Evolutionary conservation across 2,888 invertebrate species (phyloP).

Genomic region (Nesidiocoris tenuis): DNA sequence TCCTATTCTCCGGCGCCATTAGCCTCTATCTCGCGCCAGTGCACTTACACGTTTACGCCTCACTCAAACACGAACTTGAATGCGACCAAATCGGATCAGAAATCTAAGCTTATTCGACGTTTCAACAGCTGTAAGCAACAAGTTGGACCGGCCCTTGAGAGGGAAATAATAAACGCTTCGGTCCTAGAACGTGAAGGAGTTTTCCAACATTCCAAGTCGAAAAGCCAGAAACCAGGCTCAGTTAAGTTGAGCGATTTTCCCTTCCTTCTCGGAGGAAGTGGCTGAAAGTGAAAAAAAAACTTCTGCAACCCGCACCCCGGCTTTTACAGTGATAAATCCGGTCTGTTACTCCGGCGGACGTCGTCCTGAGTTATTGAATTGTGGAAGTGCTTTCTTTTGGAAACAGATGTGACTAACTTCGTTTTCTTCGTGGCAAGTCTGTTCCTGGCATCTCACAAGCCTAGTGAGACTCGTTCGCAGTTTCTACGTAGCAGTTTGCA

Average conservation of each 20-base stretch:
- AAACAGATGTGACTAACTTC: constrained; percentile 8
- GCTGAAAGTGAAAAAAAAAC: neutral
- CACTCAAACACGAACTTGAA: no score
- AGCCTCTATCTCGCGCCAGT: no score
- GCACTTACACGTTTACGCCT: no score
- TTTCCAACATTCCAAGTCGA: neutral
- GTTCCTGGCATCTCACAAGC: no score
- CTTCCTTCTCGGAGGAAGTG: neutral
- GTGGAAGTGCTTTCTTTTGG: neutral
- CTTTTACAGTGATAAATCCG: constrained; percentile 11
- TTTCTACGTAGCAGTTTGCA: no score
- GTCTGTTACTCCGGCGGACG: neutral
- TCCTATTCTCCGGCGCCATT: no score
- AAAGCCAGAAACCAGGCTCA: neutral
- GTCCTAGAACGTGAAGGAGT: neutral
- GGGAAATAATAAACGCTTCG: neutral
- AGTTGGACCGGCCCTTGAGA: neutral
- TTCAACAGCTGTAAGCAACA: neutral
- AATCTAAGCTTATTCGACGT: no score
- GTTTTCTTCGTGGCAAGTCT: no score
- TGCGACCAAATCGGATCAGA: no score
- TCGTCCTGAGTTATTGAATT: neutral
- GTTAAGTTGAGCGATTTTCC: neutral
- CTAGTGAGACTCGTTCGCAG: no score
- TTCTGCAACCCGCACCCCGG: neutral